phyloP scores from a whole-genome alignment of 2,888 invertebrate genomes.

The Xylophagus ater region DNA sequence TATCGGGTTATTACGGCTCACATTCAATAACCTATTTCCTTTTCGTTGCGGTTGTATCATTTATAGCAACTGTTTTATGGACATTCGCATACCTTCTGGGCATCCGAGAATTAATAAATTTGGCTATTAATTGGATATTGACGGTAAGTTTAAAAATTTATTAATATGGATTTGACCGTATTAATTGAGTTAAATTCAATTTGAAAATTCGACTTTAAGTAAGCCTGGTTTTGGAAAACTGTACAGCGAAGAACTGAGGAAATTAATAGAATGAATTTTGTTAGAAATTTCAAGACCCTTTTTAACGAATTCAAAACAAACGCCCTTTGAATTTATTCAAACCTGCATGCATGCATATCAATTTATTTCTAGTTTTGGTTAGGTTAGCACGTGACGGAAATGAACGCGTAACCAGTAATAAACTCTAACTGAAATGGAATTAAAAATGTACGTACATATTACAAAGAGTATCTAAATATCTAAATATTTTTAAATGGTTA shows the following conservation, averaged over 20 bases:
- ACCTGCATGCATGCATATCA: too few relatives aligned
- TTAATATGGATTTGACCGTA: not conserved
- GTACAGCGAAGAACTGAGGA: too few relatives aligned
- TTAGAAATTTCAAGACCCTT: not conserved
- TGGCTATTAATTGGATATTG: constrained; percentile 75
- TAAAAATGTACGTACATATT: too few relatives aligned
- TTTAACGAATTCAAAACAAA: not conserved
- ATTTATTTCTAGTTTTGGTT: too few relatives aligned
- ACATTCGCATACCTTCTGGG: constrained; percentile 67
- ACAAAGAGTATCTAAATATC: too few relatives aligned
- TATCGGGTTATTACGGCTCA: constrained; percentile 46
- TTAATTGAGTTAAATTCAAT: constrained; percentile 5
- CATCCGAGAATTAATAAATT: constrained; percentile 62
- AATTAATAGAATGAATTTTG: too few relatives aligned
- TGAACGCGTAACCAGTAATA: too few relatives aligned
- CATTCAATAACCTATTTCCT: constrained; percentile 73
- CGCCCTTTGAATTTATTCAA: constrained; percentile 9
- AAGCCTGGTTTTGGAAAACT: not conserved
- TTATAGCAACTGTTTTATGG: constrained; percentile 75
- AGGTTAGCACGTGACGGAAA: too few relatives aligned
- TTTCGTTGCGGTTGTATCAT: constrained; percentile 70
- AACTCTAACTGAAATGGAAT: too few relatives aligned
- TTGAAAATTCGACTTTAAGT: not conserved
- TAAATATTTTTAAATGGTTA: too few relatives aligned
- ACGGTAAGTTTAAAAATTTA: constrained; percentile 48